Base-by-base conservation (phyloP, 2,888 invertebrate genomes). In the Glaucopsyche alexis region DNA sequence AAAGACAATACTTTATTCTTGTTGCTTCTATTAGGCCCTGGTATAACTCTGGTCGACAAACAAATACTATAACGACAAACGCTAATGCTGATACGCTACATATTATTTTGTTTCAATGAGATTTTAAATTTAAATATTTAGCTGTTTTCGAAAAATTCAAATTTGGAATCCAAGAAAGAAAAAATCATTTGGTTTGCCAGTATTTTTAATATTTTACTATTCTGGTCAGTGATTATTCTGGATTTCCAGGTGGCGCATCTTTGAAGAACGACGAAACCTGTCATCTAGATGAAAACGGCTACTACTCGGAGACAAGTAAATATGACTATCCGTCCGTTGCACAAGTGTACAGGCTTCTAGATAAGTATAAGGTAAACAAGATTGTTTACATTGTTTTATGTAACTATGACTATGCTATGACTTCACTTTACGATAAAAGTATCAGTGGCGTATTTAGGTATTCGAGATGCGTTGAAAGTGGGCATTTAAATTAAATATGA, bases 281-380 rank as follows among this genome's bases (percentile, higher is more conserved):
- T 77, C 95, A 96, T 81, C 87, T 97, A 76, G 94, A 95, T 80
- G 84, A 88, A n/a, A 84, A 89, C 73, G 95, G 96, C 0, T 94
- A 94, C 78, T 97, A 96, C 83, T 93, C 94, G 11, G 94, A 94
- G 75, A 94, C 95, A 0, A 86, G 93, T 72, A 88, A 87, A 47
- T 95, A 94, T 87, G 98, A 98, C 85, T 98, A 98, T 87, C 97
- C 98, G 0, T 97, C 97, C 0, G 93, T 98, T 77, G 96, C 96
- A 75, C 97, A 97, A 90, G 94, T 96, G 76, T 95, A 95, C 81
- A 89, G 94, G 72, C 93, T 95, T 74, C 81, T 97, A 75, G 91
- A 95, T 79, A 94, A 95, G 76, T 94, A 94, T 85, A 97, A 95
- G 93, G 95, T 90, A 85, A 83, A 78, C 77, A 75, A 71, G n/a